These are phyloP conservation scores for Colossoma macropomum DNA, from an alignment of 2,113 vertebrate species.

Conservation along the genomic window DNA sequence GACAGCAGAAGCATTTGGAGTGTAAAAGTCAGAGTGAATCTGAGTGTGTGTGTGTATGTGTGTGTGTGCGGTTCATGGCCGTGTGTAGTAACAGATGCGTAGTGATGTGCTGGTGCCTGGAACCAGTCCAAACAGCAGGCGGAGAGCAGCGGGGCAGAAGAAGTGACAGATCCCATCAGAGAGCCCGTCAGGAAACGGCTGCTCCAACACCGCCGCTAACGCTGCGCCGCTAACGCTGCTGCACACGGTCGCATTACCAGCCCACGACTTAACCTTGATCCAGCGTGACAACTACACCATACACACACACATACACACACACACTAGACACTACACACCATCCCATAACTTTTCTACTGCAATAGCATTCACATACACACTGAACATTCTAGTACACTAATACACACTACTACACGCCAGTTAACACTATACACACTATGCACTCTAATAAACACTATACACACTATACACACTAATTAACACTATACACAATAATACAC, in stretches of 20 bases:
- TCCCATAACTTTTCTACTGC: too few species aligned
- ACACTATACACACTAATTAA: too few species aligned
- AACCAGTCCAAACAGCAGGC: slow-evolving; percentile 72
- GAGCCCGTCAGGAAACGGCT: slow-evolving; percentile 63
- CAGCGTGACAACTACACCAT: slow-evolving; percentile 69
- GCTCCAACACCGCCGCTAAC: slow-evolving; percentile 18
- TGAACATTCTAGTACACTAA: too few species aligned
- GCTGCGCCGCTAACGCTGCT: slow-evolving; percentile 73
- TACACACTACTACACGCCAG: too few species aligned
- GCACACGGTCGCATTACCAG: slow-evolving; percentile 68
- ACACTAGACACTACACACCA: background rate
- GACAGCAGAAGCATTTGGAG: slow-evolving; percentile 78
- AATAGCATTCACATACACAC: background rate
- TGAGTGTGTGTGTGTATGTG: slow-evolving; percentile 71
- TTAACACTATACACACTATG: too few species aligned
- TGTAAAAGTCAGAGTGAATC: slow-evolving; percentile 78
- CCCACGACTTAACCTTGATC: slow-evolving; percentile 67
- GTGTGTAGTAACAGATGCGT: slow-evolving; percentile 81
- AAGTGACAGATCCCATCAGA: slow-evolving; percentile 84
- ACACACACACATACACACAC: background rate
- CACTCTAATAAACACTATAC: too few species aligned
- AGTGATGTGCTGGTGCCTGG: slow-evolving; percentile 78
- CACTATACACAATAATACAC: too few species aligned
- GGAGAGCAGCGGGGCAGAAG: slow-evolving; percentile 83
- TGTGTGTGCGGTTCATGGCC: slow-evolving; percentile 76